phyloP scores from a whole-genome alignment of 2,113 vertebrate genomes.

The Danionella cerebrum region DNA sequence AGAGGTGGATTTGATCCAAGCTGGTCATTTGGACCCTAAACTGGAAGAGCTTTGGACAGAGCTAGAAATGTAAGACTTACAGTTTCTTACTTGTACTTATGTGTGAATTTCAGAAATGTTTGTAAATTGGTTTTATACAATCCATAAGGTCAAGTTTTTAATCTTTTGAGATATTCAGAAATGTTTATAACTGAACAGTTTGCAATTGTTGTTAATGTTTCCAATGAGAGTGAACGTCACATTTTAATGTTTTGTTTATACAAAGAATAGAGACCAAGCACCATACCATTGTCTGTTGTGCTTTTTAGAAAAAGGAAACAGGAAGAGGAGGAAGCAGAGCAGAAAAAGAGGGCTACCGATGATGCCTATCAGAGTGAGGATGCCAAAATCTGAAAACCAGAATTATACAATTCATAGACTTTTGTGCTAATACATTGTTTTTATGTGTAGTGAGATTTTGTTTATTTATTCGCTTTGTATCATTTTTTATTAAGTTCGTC shows the following conservation, averaged over 20 bases:
- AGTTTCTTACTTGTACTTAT: too few relatives aligned
- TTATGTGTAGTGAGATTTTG: too few relatives aligned
- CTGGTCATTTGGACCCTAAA: conserved; percentile 88
- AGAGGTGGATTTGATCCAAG: conserved; percentile 91
- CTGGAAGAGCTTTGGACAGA: conserved; percentile 91
- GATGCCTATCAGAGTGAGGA: conserved; percentile 84
- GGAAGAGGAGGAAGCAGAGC: conserved; percentile 92
- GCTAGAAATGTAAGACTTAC: conserved; percentile 78
- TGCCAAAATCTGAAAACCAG: too few relatives aligned
- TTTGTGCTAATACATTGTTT: not conserved
- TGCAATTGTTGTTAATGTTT: not conserved
- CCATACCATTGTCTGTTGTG: not conserved
- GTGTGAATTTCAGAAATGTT: too few relatives aligned
- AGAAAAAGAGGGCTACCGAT: conserved; percentile 92
- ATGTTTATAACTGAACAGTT: too few relatives aligned
- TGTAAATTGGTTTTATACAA: too few relatives aligned
- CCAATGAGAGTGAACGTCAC: too few relatives aligned
- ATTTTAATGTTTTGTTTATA: too few relatives aligned
- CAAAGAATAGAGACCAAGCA: too few relatives aligned
- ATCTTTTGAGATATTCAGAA: not conserved
- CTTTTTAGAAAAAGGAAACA: conserved; percentile 84
- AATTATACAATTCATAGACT: too few relatives aligned
- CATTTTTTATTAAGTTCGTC: conserved; percentile 70
- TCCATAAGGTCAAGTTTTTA: not conserved
- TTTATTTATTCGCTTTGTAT: not conserved